Base-by-base conservation (phyloP, 1,140 invertebrate species). In the Cotesia glomerata region DNA sequence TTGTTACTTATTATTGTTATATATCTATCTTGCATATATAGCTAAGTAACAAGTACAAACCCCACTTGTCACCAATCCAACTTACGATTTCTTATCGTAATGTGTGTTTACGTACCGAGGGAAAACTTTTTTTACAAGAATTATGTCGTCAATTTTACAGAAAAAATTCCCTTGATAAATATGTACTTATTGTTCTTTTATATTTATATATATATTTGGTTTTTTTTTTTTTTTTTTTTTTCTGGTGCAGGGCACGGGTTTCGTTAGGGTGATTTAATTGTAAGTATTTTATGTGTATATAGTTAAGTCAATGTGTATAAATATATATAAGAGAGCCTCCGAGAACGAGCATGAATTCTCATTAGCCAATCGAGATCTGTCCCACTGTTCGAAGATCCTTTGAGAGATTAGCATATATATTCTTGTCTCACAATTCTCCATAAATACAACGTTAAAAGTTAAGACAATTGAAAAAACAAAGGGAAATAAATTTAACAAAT, bases 301-400 rank as follows among this genome's bases (percentile, higher is more conserved):
- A 54, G 36, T 54, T 54, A 54, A 54, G 51, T 16, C 2, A 13
- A n/a, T 54, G 13, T 54, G 51, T 54, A 16, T 54, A n/a, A 9
- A 49, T 54, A 54, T 54, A 54, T n/a, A 16, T 14, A 54, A n/a
- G 16, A 54, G 16, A 54, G 52, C 16, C 52, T n/a, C 11, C 11
- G 16, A 39, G 63, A 36, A 56, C 11, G 62, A 72, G 72, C 76
- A 75, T 77, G 76, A 77, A 75, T 77, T 71, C 74, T 77, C 74
- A 73, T 77, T 77, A 77, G 74, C 59, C 76, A 75, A 75, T 66
- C 73, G 71, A 74, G 72, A 74, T 74, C 72, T 74, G 72, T 69
- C 62, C 34, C 66, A 56, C 34, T 35, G 63, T 54, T 56, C 67
- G 36, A 69, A 74, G 72, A 74, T 74, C 67, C 61, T 74, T 69